Evolutionary conservation across 2,113 vertebrate genomes (phyloP).

Genomic region (Brienomyrus brachyistius): DNA sequence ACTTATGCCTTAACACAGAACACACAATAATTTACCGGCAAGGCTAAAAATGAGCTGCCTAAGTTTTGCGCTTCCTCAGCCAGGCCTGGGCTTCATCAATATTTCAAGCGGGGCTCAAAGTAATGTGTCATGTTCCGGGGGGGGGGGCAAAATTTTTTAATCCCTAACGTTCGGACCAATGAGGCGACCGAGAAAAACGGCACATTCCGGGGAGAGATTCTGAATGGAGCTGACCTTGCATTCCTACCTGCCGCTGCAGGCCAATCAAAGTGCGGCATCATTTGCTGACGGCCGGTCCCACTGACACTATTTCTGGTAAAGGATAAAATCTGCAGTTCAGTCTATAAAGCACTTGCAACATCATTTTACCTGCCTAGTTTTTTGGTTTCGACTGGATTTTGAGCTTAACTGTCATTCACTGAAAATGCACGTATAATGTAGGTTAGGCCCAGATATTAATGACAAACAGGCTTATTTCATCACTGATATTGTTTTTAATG

Average conservation of each 20-base stretch:
- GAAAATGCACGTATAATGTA: background rate
- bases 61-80: background rate
- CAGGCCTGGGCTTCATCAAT: constrained; percentile 2
- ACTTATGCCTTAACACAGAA: background rate
- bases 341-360: background rate
- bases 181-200: background rate
- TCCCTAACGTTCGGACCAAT: background rate
- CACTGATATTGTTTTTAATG: background rate
- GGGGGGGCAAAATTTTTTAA: background rate
- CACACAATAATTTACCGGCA: background rate
- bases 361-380: background rate
- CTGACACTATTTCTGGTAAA: background rate
- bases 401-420: background rate
- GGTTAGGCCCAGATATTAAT: background rate
- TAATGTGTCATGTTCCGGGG: background rate
- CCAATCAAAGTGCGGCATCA: background rate
- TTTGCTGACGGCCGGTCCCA: background rate
- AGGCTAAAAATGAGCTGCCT: background rate
- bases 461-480: background rate
- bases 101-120: background rate
- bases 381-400: background rate
- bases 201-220: background rate
- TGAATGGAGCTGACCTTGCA: background rate
- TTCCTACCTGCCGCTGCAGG: background rate
- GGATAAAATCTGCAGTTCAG: background rate